Conservation (phyloP, 1,140 invertebrate genomes). For the Eciton burchellii region DNA sequence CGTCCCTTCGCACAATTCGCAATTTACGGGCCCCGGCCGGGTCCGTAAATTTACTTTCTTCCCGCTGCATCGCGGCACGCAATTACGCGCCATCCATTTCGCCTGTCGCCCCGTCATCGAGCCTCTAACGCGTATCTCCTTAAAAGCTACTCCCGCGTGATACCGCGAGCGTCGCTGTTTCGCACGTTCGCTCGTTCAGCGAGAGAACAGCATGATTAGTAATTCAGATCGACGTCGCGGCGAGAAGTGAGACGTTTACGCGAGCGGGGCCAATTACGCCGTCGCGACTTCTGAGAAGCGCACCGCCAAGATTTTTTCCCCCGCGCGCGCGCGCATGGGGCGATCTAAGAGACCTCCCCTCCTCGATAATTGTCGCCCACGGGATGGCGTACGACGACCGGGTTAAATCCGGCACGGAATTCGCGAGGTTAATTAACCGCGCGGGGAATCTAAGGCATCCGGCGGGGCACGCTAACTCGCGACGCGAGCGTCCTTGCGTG, state of each 20-base stretch:
- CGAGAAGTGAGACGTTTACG: slow-evolving; percentile 73
- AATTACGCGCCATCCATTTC: slow-evolving; percentile 61
- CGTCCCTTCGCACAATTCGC: slow-evolving; percentile 44
- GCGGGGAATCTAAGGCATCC: slow-evolving; percentile 80
- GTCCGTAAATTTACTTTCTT: slow-evolving; percentile 58
- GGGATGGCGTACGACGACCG: neutral
- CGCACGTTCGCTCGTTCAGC: slow-evolving; percentile 35
- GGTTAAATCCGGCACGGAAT: slow-evolving; percentile 78
- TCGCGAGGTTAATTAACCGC: slow-evolving; percentile 82
- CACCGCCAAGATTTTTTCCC: slow-evolving; percentile 63
- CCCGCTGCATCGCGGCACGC: slow-evolving; percentile 53
- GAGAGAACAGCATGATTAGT: slow-evolving; percentile 63
- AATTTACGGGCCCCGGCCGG: slow-evolving; percentile 47
- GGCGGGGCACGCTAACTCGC: slow-evolving; percentile 12
- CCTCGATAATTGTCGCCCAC: slow-evolving; percentile 51
- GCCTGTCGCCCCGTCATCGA: slow-evolving; percentile 57
- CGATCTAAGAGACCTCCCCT: slow-evolving; percentile 54
- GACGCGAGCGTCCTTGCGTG: slow-evolving; percentile 64
- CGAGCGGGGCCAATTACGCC: slow-evolving; percentile 67
- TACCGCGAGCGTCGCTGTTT: slow-evolving; percentile 13
- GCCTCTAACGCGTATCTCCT: slow-evolving; percentile 56
- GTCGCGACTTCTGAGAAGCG: slow-evolving; percentile 56
- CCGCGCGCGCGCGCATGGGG: slow-evolving; percentile 26
- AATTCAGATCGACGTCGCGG: slow-evolving; percentile 71
- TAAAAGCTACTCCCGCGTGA: slow-evolving; percentile 54